Percentiles rank a stretch among this genome's conserved stretches.
These are phyloP conservation scores for Dorcus parallelipipedus DNA, from an alignment of 2,888 invertebrate species.

Conservation along the genomic window DNA sequence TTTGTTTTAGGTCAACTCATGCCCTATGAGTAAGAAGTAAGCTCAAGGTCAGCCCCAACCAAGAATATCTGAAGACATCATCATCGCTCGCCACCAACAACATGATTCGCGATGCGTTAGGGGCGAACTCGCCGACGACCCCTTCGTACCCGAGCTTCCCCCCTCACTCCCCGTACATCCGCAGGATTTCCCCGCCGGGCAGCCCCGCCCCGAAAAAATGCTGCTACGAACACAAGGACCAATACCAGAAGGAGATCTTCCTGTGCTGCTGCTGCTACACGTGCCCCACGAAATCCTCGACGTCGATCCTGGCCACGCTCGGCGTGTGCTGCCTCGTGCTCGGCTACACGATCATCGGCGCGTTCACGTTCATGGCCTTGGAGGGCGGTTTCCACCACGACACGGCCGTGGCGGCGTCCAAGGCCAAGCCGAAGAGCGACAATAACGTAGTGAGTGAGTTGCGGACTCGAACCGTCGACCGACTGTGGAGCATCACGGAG, in stretches of 20 bases:
- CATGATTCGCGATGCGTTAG: constrained; percentile 23
- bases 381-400: constrained; percentile 61
- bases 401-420: constrained; percentile 63
- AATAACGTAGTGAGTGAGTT: constrained; percentile 50
- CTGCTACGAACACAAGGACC: constrained; percentile 42
- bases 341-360: constrained; percentile 88
- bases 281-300: constrained; percentile 50
- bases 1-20: too few relatives aligned
- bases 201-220: constrained; percentile 44
- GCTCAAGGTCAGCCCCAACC: background rate
- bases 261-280: constrained; percentile 60
- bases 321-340: constrained; percentile 83
- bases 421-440: constrained; percentile 54
- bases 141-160: constrained; percentile 41
- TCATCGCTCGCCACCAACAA: constrained; percentile 3
- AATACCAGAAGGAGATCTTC: constrained; percentile 33
- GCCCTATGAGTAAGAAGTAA: too few relatives aligned
- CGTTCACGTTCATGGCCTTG: constrained; percentile 83
- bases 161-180: constrained; percentile 37
- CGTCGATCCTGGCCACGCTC: constrained; percentile 73
- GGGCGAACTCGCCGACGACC: constrained; percentile 29
- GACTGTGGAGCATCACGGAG: constrained; percentile 82
- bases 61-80: constrained; percentile 11
- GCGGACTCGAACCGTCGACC: constrained; percentile 71
- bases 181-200: constrained; percentile 43